phyloP scores from a whole-genome alignment of 1,140 invertebrate genomes.

The Drosophila nannoptera region DNA sequence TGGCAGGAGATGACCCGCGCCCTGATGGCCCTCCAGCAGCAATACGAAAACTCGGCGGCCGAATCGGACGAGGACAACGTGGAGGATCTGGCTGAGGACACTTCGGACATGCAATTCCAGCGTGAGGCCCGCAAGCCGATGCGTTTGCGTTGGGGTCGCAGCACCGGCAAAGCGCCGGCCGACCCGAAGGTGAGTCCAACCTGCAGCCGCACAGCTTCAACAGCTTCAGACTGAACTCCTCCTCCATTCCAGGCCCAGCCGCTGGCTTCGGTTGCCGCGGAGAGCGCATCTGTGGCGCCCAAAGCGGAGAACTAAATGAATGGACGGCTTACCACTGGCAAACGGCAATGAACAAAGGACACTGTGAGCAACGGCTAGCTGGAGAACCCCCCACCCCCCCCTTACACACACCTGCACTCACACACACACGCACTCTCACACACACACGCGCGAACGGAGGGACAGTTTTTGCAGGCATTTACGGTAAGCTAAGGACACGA shows the following conservation, averaged over 20 bases:
- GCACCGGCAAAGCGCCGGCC: conserved; percentile 62
- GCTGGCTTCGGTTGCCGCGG: conserved; percentile 11
- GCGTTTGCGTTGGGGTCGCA: conserved; percentile 74
- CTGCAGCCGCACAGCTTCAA: rapidly evolving
- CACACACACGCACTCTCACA: conserved; percentile 34
- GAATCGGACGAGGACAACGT: conserved; percentile 43
- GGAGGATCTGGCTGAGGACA: conserved; percentile 31
- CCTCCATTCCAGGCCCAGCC: background rate
- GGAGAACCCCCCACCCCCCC: conserved; percentile 15
- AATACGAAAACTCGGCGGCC: conserved; percentile 25
- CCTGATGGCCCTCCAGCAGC: conserved; percentile 52
- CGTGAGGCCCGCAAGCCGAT: conserved; percentile 71
- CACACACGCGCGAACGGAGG: conserved; percentile 23
- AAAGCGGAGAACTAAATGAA: conserved; percentile 57
- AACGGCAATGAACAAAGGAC: conserved; percentile 32
- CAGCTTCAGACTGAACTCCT: background rate
- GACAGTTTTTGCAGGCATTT: conserved; percentile 49
- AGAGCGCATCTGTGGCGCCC: conserved; percentile 42
- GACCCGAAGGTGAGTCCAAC: conserved; percentile 42
- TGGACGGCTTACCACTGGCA: background rate
- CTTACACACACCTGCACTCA: conserved; percentile 30
- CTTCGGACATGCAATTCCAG: conserved; percentile 49
- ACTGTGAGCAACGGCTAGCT: conserved; percentile 6
- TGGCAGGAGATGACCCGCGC: conserved; percentile 52
- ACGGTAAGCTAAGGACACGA: conserved; percentile 36